Conservation (phyloP, 2,797 vertebrate genomes). For the Pantherophis alleghaniensis region DNA sequence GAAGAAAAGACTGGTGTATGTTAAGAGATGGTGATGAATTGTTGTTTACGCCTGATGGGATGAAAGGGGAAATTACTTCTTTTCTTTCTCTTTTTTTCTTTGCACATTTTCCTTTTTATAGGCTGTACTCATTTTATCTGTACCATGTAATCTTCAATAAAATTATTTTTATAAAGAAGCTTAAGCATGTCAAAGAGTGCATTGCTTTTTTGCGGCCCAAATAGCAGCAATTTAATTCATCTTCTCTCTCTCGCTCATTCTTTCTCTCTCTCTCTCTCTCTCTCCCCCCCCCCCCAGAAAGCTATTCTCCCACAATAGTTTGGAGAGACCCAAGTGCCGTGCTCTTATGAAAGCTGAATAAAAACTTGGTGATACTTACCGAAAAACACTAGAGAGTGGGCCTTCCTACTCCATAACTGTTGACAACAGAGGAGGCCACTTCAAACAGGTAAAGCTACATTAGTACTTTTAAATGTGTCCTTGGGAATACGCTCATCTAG, state of each 20-base stretch:
- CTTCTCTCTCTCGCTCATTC: background rate
- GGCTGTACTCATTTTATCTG: background rate
- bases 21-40: background rate
- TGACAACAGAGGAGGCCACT: conserved; percentile 50
- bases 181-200: conserved; percentile 20
- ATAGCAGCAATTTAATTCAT: background rate
- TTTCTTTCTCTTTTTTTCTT: background rate
- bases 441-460: conserved; percentile 61
- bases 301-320: conserved; percentile 23
- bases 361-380: conserved; percentile 47
- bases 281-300: background rate
- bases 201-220: conserved; percentile 21
- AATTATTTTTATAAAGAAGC: background rate
- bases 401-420: conserved; percentile 32
- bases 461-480: conserved; percentile 67
- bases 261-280: background rate
- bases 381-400: conserved; percentile 21
- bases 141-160: background rate
- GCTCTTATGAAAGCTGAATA: conserved; percentile 45
- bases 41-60: background rate
- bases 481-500: conserved; percentile 54
- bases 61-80: background rate
- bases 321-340: conserved; percentile 29
- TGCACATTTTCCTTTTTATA: background rate
- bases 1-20: background rate